phyloP scores from a whole-genome alignment of 92 coral and sea anemone genomes.

The Anthopleura xanthogrammica region DNA sequence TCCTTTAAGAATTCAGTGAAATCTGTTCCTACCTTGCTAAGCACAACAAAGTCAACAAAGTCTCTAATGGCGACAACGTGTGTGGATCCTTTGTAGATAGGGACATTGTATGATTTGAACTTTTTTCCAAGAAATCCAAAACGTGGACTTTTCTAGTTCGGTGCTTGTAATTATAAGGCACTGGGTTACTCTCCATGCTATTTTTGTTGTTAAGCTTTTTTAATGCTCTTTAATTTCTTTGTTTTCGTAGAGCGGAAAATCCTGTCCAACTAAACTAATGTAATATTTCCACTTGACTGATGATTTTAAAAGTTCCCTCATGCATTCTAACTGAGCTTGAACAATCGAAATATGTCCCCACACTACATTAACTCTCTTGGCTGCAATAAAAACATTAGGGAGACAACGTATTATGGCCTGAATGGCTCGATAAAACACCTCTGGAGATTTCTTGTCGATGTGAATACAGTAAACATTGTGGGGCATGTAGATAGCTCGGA shows the following conservation, averaged over 20 bases:
- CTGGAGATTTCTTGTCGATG: conserved; percentile 53
- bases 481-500: conserved; percentile 64
- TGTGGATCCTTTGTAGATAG: conserved; percentile 43
- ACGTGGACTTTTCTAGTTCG: too few relatives aligned
- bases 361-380: conserved; percentile 31
- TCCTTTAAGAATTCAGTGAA: conserved; percentile 9
- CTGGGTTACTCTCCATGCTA: conserved; percentile 29
- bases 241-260: conserved; percentile 67
- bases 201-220: conserved; percentile 42
- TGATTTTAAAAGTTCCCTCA: conserved; percentile 51
- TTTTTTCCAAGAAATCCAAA: too few relatives aligned
- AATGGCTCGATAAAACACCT: conserved; percentile 36
- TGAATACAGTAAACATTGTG: conserved; percentile 71
- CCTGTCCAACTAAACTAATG: conserved; percentile 67
- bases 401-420: conserved; percentile 47
- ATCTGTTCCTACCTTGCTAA: conserved; percentile 11
- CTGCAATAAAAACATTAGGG: conserved; percentile 60
- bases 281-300: conserved; percentile 62
- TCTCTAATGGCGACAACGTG: conserved; percentile 46
- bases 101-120: too few relatives aligned
- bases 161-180: too few relatives aligned
- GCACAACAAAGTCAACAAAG: conserved; percentile 28
- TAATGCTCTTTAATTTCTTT: conserved; percentile 48
- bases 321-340: conserved; percentile 56
- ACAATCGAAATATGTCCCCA: conserved; percentile 53